Conservation (phyloP, 2,888 invertebrate species). For the Eudasyphora cyanicolor region DNA sequence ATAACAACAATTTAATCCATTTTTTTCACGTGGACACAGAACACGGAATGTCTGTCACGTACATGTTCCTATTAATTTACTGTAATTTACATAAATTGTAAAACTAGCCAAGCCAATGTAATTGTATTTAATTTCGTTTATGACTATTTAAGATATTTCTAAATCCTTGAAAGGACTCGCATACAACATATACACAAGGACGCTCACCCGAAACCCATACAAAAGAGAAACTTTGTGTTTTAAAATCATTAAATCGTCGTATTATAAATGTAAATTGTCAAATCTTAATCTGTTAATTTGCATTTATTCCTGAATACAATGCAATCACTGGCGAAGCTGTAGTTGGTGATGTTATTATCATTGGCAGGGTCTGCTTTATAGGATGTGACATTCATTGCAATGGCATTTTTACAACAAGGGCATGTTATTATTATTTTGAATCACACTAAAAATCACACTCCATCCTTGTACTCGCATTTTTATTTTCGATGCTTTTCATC, state of each 20-base stretch:
- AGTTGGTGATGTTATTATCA: not conserved
- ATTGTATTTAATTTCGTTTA: slow-evolving; percentile 42
- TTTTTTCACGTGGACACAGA: no score
- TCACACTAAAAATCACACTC: no score
- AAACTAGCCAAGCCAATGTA: slow-evolving; percentile 35
- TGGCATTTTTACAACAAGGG: no score
- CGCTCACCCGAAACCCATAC: not conserved
- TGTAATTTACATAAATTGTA: slow-evolving; percentile 45
- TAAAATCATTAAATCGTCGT: not conserved
- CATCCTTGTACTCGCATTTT: no score
- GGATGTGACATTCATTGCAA: not conserved
- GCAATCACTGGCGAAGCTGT: not conserved
- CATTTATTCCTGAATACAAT: slow-evolving; percentile 33
- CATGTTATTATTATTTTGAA: no score
- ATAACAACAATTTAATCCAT: no score
- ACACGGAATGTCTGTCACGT: slow-evolving; percentile 15
- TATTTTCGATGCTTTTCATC: no score
- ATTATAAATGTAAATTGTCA: slow-evolving; percentile 51
- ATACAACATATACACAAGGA: not conserved
- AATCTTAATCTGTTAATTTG: slow-evolving; percentile 56
- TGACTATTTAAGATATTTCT: not conserved
- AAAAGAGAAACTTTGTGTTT: not conserved
- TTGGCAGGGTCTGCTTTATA: not conserved
- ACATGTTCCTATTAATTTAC: not conserved
- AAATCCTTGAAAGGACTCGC: not conserved